A percentile compares a stretch with the other conserved stretches of the same genome.
Evolutionary conservation across 2,888 invertebrate genomes (phyloP).

Genomic region (Lasioglossum malachurum): DNA sequence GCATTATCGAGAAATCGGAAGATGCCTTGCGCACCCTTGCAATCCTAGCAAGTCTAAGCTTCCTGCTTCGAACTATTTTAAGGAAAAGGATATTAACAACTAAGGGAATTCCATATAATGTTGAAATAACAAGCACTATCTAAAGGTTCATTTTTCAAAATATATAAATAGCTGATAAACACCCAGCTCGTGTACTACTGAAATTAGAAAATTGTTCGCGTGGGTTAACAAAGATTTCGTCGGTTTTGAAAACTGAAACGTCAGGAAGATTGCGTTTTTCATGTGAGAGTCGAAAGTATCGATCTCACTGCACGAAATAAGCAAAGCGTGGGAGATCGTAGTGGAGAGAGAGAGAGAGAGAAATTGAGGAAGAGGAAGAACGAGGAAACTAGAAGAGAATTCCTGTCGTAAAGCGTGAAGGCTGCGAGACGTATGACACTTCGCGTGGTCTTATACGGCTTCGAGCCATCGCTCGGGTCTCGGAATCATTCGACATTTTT

Average conservation of each 20-base stretch:
- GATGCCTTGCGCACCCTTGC: too few relatives aligned
- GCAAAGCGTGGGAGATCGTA: neutral
- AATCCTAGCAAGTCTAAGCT: too few relatives aligned
- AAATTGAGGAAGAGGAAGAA: neutral
- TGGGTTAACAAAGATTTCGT: neutral
- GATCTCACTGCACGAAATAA: neutral
- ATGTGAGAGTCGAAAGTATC: neutral
- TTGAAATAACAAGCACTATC: too few relatives aligned
- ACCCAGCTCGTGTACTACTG: too few relatives aligned
- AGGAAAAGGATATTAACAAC: too few relatives aligned
- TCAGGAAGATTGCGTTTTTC: neutral
- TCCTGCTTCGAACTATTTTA: too few relatives aligned
- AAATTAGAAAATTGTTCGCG: neutral
- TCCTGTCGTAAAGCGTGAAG: constrained; percentile 45
- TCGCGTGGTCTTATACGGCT: constrained; percentile 24
- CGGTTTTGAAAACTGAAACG: neutral
- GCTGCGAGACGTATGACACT: constrained; percentile 50
- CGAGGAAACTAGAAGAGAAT: neutral
- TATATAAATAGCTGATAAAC: too few relatives aligned
- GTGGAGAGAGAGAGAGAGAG: neutral
- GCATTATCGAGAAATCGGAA: too few relatives aligned
- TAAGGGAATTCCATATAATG: too few relatives aligned
- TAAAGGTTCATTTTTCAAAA: too few relatives aligned
- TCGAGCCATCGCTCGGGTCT: constrained; percentile 15
- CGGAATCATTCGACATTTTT: constrained; percentile 64